Evolutionary conservation across 2,797 vertebrate genomes (phyloP), one percentile per base, ranked within the genome.

Genomic region (Nothura maculosa): DNA sequence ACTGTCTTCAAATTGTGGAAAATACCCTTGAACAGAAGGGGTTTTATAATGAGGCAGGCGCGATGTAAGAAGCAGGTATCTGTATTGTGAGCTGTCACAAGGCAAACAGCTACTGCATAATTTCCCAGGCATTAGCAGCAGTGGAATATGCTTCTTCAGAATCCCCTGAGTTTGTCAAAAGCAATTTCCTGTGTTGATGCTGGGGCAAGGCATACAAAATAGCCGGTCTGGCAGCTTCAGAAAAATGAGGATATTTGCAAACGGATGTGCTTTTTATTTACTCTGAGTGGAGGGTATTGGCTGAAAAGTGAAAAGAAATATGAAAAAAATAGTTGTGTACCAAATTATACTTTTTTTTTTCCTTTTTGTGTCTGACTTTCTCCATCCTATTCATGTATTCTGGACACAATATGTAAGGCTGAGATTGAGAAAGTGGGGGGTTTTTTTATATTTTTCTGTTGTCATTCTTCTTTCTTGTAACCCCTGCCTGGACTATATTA

Each of bases 121-220:
- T 84, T 93, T 97, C 91, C 89, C 89, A 84, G 66, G 64, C 54
- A 64, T 85, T 86, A 94, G 60, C 57, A 48, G 58, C 4, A 2
- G 43, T 82, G 24, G 50, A 89, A 34, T 50, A 58, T 30, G 57
- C 14, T 89, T 81, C 81, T 92, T 58, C 74, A 82, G 78, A 94
- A 93, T 88, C 54, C 61, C 77, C 8, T 69, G 75, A 48, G 38
- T 82, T 64, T 85, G 62, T 94, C 83, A 87, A 90, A 94, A 73
- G 30, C 54, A 79, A 73, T 90, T 92, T 91, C n/a, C 75, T 91
- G 43, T 81, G 43, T 67, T 86, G 70, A 74, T 79, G 28, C 52
- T 76, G 60, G 67, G 24, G 50, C 86, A 62, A 85, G 36, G 67
- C 62, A 75, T 42, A 63, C 69, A 81, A 91, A 93, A 73, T 28